A percentile compares a stretch with the other conserved stretches of the same genome.
These are phyloP conservation scores for Gymnoscopelus braueri DNA, from an alignment of 2,797 vertebrate species.

Conservation along the genomic window DNA sequence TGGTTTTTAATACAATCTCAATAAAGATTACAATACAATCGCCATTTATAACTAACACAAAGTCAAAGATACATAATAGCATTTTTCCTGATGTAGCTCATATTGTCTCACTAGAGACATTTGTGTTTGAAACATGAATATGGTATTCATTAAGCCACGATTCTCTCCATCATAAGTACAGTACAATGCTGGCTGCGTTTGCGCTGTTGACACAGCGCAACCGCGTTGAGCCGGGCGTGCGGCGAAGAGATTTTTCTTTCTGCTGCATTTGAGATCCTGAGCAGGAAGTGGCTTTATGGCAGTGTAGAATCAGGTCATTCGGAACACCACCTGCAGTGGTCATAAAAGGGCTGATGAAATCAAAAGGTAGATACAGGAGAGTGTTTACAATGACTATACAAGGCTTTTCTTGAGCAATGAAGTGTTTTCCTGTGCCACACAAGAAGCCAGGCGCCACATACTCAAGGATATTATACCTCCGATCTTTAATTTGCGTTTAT, in stretches of 20 bases:
- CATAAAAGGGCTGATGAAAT: slow-evolving; percentile 43
- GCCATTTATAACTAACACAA: slow-evolving; percentile 16
- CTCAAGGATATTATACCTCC: neutral
- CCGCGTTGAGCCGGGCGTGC: slow-evolving; percentile 17
- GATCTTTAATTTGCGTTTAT: neutral
- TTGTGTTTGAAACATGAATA: neutral
- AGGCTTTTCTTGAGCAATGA: slow-evolving; percentile 46
- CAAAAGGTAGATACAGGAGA: slow-evolving; percentile 35
- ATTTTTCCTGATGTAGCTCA: neutral
- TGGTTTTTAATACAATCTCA: neutral
- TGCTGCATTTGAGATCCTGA: slow-evolving; percentile 23
- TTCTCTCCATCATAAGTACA: neutral
- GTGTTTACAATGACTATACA: slow-evolving; percentile 49
- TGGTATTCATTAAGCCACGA: neutral
- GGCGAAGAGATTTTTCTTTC: neutral
- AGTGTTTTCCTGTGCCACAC: neutral
- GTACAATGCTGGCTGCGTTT: neutral
- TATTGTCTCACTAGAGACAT: neutral
- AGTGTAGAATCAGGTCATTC: slow-evolving; percentile 43
- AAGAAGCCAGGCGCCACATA: neutral
- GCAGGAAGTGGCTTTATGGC: slow-evolving; percentile 61
- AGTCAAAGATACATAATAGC: neutral
- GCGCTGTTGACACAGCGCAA: slow-evolving; percentile 7
- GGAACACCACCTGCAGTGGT: slow-evolving; percentile 49
- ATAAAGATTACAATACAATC: slow-evolving; percentile 15